A percentile compares a stretch with the other conserved stretches of the same genome.
phyloP scores from a whole-genome alignment of 2,113 vertebrate genomes.

The Glareola pratincola region DNA sequence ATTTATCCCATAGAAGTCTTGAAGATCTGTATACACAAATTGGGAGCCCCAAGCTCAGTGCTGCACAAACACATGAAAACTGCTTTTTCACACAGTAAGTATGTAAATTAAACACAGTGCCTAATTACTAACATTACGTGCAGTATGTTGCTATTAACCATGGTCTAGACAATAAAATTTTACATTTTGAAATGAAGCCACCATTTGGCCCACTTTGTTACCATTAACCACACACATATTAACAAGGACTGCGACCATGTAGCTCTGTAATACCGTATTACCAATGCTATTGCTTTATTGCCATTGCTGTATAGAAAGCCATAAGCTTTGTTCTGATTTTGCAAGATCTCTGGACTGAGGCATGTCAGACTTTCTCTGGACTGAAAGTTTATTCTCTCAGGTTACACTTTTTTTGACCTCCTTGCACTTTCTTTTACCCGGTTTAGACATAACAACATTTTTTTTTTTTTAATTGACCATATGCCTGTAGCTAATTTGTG shows the following conservation, averaged over 20 bases:
- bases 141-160: neutral
- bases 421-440: neutral
- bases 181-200: neutral
- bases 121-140: neutral
- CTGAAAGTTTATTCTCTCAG: neutral
- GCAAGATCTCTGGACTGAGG: neutral
- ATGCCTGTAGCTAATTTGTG: neutral
- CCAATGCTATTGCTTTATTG: neutral
- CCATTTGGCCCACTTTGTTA: neutral
- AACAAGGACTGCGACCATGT: neutral
- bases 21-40: neutral
- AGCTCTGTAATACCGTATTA: neutral
- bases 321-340: neutral
- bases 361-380: neutral
- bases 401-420: neutral
- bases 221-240: neutral
- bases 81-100: neutral
- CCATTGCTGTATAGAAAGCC: neutral
- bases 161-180: neutral
- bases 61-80: neutral
- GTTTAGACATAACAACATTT: neutral
- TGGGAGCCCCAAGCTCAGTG: neutral
- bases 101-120: neutral
- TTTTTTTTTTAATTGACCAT: neutral
- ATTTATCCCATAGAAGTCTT: neutral